These are phyloP conservation scores for Fundulus diaphanus DNA, from an alignment of 2,797 vertebrate species.

Conservation along the genomic window DNA sequence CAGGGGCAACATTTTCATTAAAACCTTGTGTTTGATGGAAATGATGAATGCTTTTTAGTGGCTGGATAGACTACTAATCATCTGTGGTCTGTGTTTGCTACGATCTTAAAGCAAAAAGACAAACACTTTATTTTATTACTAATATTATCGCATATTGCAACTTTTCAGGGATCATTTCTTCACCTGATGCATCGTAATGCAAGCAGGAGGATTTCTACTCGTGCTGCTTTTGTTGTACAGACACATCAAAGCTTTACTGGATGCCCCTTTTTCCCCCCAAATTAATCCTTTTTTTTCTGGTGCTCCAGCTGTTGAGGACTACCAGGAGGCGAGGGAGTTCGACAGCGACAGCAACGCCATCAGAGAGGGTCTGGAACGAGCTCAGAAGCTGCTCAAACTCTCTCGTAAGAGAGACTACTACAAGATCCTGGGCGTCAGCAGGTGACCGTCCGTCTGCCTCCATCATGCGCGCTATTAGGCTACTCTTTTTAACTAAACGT, in stretches of 20 bases:
- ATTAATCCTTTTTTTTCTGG: background rate
- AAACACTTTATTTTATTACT: too few relatives aligned
- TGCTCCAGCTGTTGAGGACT: constrained; percentile 84
- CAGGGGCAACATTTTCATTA: too few relatives aligned
- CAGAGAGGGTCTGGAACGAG: constrained; percentile 83
- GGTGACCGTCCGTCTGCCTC: constrained; percentile 62
- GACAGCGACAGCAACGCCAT: constrained; percentile 82
- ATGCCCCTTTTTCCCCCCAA: background rate
- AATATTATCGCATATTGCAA: too few relatives aligned
- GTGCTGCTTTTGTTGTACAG: background rate
- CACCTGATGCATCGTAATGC: background rate
- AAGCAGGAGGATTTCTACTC: background rate
- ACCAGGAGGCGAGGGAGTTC: constrained; percentile 85
- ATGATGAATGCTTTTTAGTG: too few relatives aligned
- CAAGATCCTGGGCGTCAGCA: constrained; percentile 86
- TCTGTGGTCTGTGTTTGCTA: too few relatives aligned
- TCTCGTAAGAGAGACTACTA: constrained; percentile 88
- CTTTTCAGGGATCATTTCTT: background rate
- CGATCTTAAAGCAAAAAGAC: too few relatives aligned
- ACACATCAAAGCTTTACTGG: background rate
- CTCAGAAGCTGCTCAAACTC: constrained; percentile 86
- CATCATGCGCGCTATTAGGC: background rate
- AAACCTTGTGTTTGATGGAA: too few relatives aligned
- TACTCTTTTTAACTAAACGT: background rate
- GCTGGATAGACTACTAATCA: too few relatives aligned